Evolutionary conservation across 2,888 invertebrate genomes (phyloP), one percentile per base, ranked within the genome.

Genomic region (Agrotis puta): DNA sequence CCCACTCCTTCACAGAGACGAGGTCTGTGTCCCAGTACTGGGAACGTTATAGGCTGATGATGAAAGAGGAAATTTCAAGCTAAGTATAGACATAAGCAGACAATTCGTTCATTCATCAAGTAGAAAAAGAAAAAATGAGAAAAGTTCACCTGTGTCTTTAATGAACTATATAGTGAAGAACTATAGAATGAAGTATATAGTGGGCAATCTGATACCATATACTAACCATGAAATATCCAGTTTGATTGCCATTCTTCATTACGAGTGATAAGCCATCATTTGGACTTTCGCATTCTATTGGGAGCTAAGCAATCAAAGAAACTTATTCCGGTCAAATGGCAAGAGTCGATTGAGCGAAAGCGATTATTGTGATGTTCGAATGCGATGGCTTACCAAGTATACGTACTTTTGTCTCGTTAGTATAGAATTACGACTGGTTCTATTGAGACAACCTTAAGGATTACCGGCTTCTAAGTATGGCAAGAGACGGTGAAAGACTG

Each of bases 281-380:
- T 0, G 2, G 2, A 43, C 43, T 48, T 48, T 48, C 22, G 16
- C 48, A 14, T 22, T 22, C 16, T 48, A 20, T 27, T 13, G 14
- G 48, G 4, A 39, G 13, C n/a, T 22, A 63, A 20, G 57, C 39
- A 73, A 51, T 27, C 2, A 64, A 58, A 73, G 1, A 73, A 64
- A 58, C 33, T 16, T 14, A 66, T 74, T 74, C 27, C 33, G 22
- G 27, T 43, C 3, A 48, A 57, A 59, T 50, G 18, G 54, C 20
- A 39, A 39, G 13, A 16, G 54, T 54, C 53, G 53, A 74, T 50
- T 66, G 33, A 74, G 59, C 66, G 67, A 74, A 74, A 74, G 74
- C 54, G 27, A 74, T 59, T 45, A 48, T 59, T 59, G 22, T 50
- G 58, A 54, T 54, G 14, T 18, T 74, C 18, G 43, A 54, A 65